A percentile compares a stretch with the other conserved stretches of the same genome.
phyloP scores from a whole-genome alignment of 2,888 invertebrate genomes.

The Leuctra nigra region DNA sequence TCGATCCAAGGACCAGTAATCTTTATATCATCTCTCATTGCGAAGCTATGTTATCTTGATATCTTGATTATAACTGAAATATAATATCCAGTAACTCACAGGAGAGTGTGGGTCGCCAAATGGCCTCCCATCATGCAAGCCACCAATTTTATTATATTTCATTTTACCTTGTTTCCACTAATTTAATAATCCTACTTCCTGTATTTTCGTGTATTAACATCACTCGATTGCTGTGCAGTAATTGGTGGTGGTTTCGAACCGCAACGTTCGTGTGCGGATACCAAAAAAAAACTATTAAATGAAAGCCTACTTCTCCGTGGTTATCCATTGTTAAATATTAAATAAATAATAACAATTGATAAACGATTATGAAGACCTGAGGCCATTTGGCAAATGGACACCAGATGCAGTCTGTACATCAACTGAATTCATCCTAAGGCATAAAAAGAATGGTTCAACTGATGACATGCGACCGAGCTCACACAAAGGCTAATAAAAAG shows the following conservation, averaged over 20 bases:
- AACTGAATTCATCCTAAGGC: neutral
- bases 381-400: conserved; percentile 1
- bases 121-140: too few species aligned
- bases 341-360: conserved; percentile 7
- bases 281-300: conserved; percentile 2
- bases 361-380: too few species aligned
- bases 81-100: too few species aligned
- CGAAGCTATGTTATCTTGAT: too few species aligned
- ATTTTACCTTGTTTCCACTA: neutral
- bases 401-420: conserved; percentile 1
- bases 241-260: neutral
- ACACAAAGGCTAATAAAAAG: neutral
- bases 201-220: neutral
- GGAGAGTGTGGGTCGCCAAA: too few species aligned
- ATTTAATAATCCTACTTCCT: neutral
- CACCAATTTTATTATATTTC: neutral
- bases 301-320: conserved; percentile 7
- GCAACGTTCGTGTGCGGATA: neutral
- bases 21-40: too few species aligned
- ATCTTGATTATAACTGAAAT: too few species aligned
- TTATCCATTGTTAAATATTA: conserved; percentile 6
- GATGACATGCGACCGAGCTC: conserved; percentile 13
- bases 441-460: neutral
- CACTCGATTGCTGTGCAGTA: neutral
- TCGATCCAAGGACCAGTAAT: too few species aligned